Evolutionary conservation across 2,113 vertebrate species (phyloP).

Genomic region (Notiomystis cincta): DNA sequence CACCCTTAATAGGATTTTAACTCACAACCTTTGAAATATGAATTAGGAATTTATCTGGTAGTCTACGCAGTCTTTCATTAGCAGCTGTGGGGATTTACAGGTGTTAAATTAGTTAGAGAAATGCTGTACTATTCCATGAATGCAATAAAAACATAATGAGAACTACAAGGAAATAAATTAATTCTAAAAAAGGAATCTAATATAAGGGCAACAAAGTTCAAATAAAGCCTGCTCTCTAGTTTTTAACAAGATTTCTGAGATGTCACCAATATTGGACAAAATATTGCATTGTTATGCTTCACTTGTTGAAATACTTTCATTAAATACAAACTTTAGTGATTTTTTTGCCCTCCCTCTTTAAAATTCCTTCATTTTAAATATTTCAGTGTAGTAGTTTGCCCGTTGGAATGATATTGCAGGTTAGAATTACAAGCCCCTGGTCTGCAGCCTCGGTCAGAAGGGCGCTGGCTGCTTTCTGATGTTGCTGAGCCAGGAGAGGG

Average conservation of each 20-base stretch:
- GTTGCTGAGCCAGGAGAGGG: background rate
- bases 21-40: constrained; percentile 59
- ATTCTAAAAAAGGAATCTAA: constrained; percentile 55
- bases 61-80: constrained; percentile 60
- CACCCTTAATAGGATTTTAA: constrained; percentile 64
- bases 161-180: constrained; percentile 70
- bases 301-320: constrained; percentile 51
- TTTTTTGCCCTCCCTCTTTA: background rate
- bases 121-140: constrained; percentile 37
- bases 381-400: background rate
- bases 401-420: background rate
- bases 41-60: constrained; percentile 63
- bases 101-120: constrained; percentile 66
- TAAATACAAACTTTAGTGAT: background rate
- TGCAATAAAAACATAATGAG: constrained; percentile 74
- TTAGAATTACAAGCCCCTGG: background rate
- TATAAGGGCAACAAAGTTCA: constrained; percentile 63
- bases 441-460: background rate
- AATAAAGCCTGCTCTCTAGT: constrained; percentile 44
- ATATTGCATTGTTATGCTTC: constrained; percentile 34
- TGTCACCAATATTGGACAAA: constrained; percentile 53
- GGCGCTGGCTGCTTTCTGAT: background rate
- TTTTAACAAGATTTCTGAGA: constrained; percentile 61
- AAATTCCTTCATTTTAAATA: background rate
- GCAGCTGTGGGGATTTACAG: constrained; percentile 64